Base-by-base conservation (phyloP, 2,888 invertebrate genomes). In the Chaetoderma sp. region DNA sequence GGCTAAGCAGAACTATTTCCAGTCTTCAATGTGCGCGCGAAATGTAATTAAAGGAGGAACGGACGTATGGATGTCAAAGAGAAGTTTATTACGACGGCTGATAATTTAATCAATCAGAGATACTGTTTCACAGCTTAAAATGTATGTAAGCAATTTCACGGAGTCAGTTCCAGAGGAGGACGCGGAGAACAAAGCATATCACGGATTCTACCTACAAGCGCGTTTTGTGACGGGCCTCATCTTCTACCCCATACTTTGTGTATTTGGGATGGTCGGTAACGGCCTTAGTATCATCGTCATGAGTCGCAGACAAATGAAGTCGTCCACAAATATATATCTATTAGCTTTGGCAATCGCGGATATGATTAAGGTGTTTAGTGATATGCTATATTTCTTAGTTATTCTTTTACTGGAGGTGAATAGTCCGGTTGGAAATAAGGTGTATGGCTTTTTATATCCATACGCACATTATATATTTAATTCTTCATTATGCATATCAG, bases 401-500 rank as follows among this genome's bases (percentile, higher is more conserved):
- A 81, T 81, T 10, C 66, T 83, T 2, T 64, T 83, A 13, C 65
- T 76, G 39, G 73, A 79, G 54, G 74, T 78, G 4, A 73, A 79
- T 39, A 70, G 77, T 4, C 32, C 60, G 3, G 67, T 74, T 4
- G 83, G 83, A 1, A 75, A 82, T 49, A 71, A 72, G 42, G 74
- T 76, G 2, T 83, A 78, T 60, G 79, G 76, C n/a, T 78, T 76
- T 60, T 70, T 85, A 21, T 86, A 86, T 67, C 85, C 85, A 0
- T 83, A 84, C 72, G 82, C 83, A 5, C 84, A 84, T 65, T 85
- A 82, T 60, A 70, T 84, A 8, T 83, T 84, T 49, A 82, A 81
- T 60, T 76, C 78, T 47, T 80, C 84, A 2, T 68, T 80, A 36
- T 83, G 80, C 47, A 75, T 82, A 25, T 81, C 84, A 0, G 79